Evolutionary conservation across 53 echinoderm and acorn worm genomes (phyloP).

Genomic region (Arbacia lixula): DNA sequence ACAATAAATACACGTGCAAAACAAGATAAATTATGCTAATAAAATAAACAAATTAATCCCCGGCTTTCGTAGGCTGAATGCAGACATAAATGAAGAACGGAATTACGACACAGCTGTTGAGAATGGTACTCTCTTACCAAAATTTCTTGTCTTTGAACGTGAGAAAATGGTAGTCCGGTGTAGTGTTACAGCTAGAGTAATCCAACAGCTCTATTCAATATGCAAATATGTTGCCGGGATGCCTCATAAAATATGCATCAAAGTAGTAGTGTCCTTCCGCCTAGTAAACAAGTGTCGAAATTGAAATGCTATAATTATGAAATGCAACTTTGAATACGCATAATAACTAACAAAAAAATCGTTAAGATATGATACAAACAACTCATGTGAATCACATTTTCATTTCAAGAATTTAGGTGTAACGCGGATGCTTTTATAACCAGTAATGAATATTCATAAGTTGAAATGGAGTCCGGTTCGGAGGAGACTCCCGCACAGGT

Average conservation of each 20-base stretch:
- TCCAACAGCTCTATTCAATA: constrained; percentile 46
- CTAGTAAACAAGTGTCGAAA: not conserved
- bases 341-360: too few relatives aligned
- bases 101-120: constrained; percentile 26
- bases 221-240: constrained; percentile 26
- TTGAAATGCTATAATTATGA: not conserved
- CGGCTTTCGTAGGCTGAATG: too few relatives aligned
- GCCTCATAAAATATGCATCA: constrained; percentile 2
- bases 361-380: too few relatives aligned
- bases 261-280: constrained; percentile 19
- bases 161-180: constrained; percentile 55
- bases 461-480: too few relatives aligned
- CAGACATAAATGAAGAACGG: not conserved
- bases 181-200: constrained; percentile 55
- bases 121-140: constrained; percentile 37
- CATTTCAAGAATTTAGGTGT: too few relatives aligned
- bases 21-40: constrained; percentile 99
- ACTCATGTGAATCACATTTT: too few relatives aligned
- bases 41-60: constrained; percentile 60
- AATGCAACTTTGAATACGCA: not conserved
- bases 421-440: too few relatives aligned
- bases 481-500: too few relatives aligned
- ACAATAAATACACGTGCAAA: constrained; percentile 94
- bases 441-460: too few relatives aligned
- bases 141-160: constrained; percentile 26